phyloP scores from a whole-genome alignment of 2,888 invertebrate species.

The Morpho achilles region DNA sequence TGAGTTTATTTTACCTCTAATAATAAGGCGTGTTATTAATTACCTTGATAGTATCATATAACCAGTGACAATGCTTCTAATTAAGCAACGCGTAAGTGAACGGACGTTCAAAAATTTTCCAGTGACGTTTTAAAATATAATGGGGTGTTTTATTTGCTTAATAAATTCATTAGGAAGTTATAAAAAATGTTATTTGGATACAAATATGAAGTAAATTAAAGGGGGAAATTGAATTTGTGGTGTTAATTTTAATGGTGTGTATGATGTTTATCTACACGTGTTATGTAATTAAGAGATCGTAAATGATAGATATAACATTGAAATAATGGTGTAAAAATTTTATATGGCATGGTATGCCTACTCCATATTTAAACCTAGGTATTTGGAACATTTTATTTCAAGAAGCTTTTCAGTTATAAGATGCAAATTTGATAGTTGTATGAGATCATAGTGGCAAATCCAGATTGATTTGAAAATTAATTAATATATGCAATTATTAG shows the following conservation, averaged over 20 bases:
- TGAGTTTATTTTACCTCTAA: slow-evolving; percentile 4
- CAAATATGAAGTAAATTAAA: slow-evolving; percentile 16
- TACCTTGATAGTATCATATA: slow-evolving; percentile 19
- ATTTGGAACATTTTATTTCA: too few species aligned
- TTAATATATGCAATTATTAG: too few species aligned
- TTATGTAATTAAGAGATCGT: not conserved
- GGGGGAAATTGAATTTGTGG: slow-evolving; percentile 18
- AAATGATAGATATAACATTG: too few species aligned
- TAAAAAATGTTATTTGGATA: slow-evolving; percentile 11
- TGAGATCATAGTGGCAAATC: too few species aligned
- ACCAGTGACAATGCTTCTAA: slow-evolving; percentile 21
- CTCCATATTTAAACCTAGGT: too few species aligned
- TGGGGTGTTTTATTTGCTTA: slow-evolving; percentile 16
- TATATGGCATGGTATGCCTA: too few species aligned
- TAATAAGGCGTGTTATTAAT: slow-evolving; percentile 24
- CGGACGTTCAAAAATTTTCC: slow-evolving; percentile 18
- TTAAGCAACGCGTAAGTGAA: slow-evolving; percentile 14
- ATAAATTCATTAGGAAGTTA: slow-evolving; percentile 21
- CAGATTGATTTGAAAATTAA: too few species aligned
- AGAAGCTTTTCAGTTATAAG: too few species aligned
- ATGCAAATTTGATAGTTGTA: too few species aligned
- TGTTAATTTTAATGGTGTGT: slow-evolving; percentile 20
- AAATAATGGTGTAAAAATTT: too few species aligned
- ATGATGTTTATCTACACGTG: slow-evolving; percentile 12
- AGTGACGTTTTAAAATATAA: slow-evolving; percentile 22